These are phyloP conservation scores for Enteromius fasciolatus DNA, from an alignment of 2,797 vertebrate species.

Conservation along the genomic window DNA sequence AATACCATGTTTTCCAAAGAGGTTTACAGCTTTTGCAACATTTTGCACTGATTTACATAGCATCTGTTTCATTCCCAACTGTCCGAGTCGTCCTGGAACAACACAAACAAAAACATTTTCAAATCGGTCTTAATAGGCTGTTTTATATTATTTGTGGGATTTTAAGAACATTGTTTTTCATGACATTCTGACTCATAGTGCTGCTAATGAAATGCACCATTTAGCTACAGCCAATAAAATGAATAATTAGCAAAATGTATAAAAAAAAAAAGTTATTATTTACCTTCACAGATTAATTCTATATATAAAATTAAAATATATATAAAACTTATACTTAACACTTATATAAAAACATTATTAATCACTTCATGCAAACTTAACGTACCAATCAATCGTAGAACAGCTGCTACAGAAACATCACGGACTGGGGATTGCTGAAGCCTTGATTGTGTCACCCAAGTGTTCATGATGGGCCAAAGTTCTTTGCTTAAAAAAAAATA, in stretches of 20 bases:
- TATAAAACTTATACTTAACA: constrained; percentile 1
- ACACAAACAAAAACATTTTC: not conserved
- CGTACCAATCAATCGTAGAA: constrained; percentile 91
- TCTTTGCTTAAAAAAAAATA: constrained; percentile 78
- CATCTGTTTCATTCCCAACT: constrained; percentile 88
- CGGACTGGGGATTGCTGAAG: constrained; percentile 72
- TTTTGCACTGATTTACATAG: constrained; percentile 82
- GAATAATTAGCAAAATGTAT: not conserved
- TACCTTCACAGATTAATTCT: not conserved
- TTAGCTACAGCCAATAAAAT: not conserved
- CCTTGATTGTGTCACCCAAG: constrained; percentile 88
- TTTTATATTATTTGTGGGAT: not conserved
- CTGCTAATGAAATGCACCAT: not conserved
- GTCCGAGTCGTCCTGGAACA: constrained; percentile 84
- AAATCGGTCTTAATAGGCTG: not conserved
- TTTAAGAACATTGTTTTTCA: not conserved
- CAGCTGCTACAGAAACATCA: constrained; percentile 81
- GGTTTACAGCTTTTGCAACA: constrained; percentile 85
- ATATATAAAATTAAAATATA: not conserved
- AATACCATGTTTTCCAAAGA: constrained; percentile 86
- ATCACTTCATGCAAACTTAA: not conserved
- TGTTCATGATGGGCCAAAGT: constrained; percentile 94
- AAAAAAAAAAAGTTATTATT: not conserved
- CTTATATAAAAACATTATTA: not conserved
- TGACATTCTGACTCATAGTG: not conserved